phyloP scores from a whole-genome alignment of 2,797 vertebrate genomes.

The Girardinus metallicus region DNA sequence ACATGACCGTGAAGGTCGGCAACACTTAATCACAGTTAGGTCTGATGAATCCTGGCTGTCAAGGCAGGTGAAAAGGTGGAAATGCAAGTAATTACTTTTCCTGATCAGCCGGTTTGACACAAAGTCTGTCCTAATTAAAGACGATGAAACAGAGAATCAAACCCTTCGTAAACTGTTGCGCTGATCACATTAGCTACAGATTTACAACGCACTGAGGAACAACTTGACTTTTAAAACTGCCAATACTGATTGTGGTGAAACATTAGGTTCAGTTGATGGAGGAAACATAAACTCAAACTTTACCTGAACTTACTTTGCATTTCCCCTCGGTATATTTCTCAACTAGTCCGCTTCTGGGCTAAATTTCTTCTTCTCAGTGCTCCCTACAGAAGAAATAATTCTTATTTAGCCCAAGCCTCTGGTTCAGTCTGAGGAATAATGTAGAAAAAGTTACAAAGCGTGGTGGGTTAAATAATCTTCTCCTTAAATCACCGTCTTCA shows the following conservation, averaged over 20 bases:
- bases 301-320: not conserved
- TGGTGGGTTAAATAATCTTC: not conserved
- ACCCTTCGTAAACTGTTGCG: not conserved
- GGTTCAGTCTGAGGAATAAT: not conserved
- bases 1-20: not conserved
- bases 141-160: not conserved
- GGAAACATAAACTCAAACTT: not conserved
- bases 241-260: not conserved
- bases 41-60: slow-evolving; percentile 9
- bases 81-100: slow-evolving; percentile 47
- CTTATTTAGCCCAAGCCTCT: not conserved
- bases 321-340: not conserved
- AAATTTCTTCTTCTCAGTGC: not conserved
- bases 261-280: not conserved
- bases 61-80: slow-evolving; percentile 43
- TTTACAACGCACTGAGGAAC: not conserved
- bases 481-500: not conserved
- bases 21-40: slow-evolving; percentile 2
- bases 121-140: not conserved
- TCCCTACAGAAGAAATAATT: not conserved
- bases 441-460: not conserved
- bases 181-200: not conserved
- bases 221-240: not conserved
- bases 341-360: not conserved
- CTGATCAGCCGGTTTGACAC: not conserved